These are phyloP conservation scores for Lerista edwardsae DNA, from an alignment of 2,797 vertebrate genomes.

Conservation along the genomic window DNA sequence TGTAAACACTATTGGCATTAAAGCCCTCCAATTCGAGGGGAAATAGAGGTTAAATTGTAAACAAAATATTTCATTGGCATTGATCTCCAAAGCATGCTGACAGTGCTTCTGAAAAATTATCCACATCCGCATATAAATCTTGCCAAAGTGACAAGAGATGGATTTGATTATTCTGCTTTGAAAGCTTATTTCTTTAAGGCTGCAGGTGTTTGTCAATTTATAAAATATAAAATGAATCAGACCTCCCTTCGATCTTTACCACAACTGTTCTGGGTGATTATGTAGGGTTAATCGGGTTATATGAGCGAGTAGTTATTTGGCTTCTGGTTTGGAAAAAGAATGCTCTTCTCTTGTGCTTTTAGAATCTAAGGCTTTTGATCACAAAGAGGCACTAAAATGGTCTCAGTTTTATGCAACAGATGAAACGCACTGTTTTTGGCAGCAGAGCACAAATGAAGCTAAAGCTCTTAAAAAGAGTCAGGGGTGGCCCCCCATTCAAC, in stretches of 20 bases:
- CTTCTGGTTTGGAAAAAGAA: slow-evolving; percentile 39
- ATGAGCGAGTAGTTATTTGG: slow-evolving; percentile 36
- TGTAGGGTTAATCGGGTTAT: slow-evolving; percentile 40
- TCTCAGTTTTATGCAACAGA: background rate
- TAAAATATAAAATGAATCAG: slow-evolving; percentile 53
- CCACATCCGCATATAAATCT: slow-evolving; percentile 61
- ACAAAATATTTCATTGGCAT: slow-evolving; percentile 73
- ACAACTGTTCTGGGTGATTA: slow-evolving; percentile 36
- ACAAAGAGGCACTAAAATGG: background rate
- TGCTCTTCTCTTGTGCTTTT: background rate
- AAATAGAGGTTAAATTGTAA: slow-evolving; percentile 68
- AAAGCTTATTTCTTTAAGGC: slow-evolving; percentile 60
- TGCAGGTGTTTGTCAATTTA: slow-evolving; percentile 55
- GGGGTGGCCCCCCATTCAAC: no score
- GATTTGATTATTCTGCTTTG: slow-evolving; percentile 64
- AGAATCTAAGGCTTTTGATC: slow-evolving; percentile 32
- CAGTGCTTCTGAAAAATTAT: slow-evolving; percentile 61
- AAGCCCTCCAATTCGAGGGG: slow-evolving; percentile 57
- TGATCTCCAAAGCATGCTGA: slow-evolving; percentile 66
- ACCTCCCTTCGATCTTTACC: slow-evolving; percentile 42
- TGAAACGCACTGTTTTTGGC: background rate
- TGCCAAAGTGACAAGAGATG: slow-evolving; percentile 54
- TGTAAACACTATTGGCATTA: slow-evolving; percentile 57
- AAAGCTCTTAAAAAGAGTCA: background rate
- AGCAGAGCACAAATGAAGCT: background rate